Conservation (phyloP, 2,113 vertebrate genomes). For the Nycticryphes semicollaris region DNA sequence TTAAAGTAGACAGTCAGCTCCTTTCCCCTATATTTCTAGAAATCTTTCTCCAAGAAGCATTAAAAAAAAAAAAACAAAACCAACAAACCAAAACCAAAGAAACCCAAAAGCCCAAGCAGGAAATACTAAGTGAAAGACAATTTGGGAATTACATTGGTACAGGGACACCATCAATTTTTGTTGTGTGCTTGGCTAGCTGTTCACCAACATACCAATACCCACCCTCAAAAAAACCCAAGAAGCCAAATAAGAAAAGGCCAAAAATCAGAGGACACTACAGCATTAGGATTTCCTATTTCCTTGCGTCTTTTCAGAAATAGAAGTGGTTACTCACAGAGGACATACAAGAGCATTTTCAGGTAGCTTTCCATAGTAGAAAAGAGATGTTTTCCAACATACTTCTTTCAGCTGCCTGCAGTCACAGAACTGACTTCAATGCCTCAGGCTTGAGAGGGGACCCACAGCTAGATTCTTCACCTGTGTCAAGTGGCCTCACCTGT, state of each 20-base stretch:
- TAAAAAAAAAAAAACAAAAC: not conserved
- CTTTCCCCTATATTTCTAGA: not conserved
- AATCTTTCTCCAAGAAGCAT: not conserved
- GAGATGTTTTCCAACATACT: not conserved
- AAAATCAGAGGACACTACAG: accelerated
- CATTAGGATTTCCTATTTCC: not conserved
- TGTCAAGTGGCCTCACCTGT: not conserved
- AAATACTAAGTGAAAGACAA: not conserved
- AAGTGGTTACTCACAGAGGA: not conserved
- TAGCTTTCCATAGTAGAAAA: not conserved
- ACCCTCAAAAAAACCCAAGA: not conserved
- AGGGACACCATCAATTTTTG: not conserved
- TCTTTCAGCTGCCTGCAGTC: not conserved
- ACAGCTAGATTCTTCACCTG: not conserved
- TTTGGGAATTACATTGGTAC: not conserved
- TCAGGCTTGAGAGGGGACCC: not conserved
- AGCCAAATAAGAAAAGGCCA: not conserved
- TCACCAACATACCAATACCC: not conserved
- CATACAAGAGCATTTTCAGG: not conserved
- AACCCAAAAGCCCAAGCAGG: not conserved
- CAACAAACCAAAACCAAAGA: not conserved
- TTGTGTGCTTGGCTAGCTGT: not conserved
- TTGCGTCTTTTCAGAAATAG: not conserved
- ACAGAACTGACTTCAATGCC: not conserved
- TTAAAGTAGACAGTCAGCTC: not conserved